Evolutionary conservation across 2,888 invertebrate genomes (phyloP).

Genomic region (Anorthoa munda): DNA sequence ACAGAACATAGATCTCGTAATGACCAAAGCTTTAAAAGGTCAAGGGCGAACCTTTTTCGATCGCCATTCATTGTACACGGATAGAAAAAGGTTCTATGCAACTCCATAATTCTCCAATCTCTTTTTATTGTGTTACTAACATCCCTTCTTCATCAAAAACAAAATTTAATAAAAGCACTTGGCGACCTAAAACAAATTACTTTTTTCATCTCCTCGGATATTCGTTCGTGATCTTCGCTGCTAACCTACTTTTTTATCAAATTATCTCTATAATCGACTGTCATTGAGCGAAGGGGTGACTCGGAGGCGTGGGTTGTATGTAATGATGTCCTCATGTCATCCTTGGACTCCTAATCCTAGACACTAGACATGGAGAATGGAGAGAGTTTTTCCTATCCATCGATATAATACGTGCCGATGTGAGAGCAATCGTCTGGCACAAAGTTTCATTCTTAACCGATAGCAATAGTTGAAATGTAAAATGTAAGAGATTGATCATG

Average conservation of each 20-base stretch:
- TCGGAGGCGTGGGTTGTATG: constrained; percentile 50
- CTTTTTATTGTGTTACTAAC: not conserved
- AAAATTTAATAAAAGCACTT: constrained; percentile 34
- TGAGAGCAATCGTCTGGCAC: not conserved
- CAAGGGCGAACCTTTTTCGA: not conserved
- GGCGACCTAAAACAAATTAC: constrained; percentile 39
- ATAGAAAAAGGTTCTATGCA: not conserved
- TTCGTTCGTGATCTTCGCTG: constrained; percentile 43
- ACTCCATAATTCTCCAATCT: not conserved
- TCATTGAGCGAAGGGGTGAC: constrained; percentile 50
- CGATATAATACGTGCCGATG: too few relatives aligned
- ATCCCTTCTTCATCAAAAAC: constrained; percentile 21
- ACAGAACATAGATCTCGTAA: not conserved
- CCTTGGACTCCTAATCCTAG: constrained; percentile 40
- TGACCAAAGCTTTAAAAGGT: not conserved
- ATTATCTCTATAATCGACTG: constrained; percentile 64
- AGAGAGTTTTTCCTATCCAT: not conserved
- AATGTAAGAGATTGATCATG: too few relatives aligned
- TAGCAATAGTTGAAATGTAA: too few relatives aligned
- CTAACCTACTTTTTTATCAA: constrained; percentile 59
- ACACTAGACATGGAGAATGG: not conserved
- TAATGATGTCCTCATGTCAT: constrained; percentile 60
- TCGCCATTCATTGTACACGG: not conserved
- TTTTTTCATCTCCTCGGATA: constrained; percentile 54
- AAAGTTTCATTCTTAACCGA: too few relatives aligned